Base-by-base conservation (phyloP, 2,888 invertebrate species). In the Agrotis puta region DNA sequence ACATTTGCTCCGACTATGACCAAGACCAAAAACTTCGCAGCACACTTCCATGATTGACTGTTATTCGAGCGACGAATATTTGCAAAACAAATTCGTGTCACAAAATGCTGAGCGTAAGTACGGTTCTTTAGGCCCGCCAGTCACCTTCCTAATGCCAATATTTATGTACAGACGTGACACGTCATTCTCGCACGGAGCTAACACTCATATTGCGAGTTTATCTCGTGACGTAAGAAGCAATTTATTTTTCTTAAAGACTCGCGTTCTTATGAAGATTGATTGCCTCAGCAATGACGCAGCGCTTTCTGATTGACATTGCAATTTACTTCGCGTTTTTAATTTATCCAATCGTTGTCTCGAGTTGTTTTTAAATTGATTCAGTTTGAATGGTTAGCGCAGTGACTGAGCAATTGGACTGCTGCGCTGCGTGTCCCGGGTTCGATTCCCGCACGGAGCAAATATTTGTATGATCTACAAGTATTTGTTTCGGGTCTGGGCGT, bases 261-360 rank as follows among this genome's bases (percentile, higher is more conserved):
- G 77, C 85, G 81, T 89, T 85, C 91, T 92, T 91, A 93, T 92
- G 94, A 94, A 94, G 94, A 94, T 94, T 93, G 94, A 94, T 94
- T 86, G 89, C 89, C 83, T 79, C 64, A 77, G 81, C 87, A 90
- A 90, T 93, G 94, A 94, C 93, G 89, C 88, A 84, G 90, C 91
- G 69, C 72, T 81, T 76, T 83, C 91, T 94, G 94, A 94, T 94
- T 94, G 94, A 94, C 94, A 91, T 91, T 87, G 94, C 94, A 93
- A 94, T 94, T 93, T 94, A 93, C 92, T 93, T 88, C 92, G 91
- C 92, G 89, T 94, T 93, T 94, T 94, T 94, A 94, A 94, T 94
- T 94, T 92, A 93, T 88, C 90, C 90, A 88, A 88, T 87, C 85
- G 77, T 89, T 88, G 89, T 90, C 87, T 89, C 63, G 69, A 73